Evolutionary conservation across 2,888 invertebrate genomes (phyloP), one percentile per base, ranked within the genome.

Genomic region (Pristionchus japonicus): DNA sequence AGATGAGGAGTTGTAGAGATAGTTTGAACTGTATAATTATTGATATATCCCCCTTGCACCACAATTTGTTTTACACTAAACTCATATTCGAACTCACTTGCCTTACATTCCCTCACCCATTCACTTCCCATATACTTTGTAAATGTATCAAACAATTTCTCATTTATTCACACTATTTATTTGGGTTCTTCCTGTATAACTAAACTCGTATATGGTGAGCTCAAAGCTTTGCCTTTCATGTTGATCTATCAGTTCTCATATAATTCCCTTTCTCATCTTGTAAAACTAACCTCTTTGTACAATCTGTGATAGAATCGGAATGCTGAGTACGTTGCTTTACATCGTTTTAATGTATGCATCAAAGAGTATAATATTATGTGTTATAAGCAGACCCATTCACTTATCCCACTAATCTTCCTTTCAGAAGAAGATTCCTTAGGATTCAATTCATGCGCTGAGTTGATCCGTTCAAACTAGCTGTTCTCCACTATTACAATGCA

Each of bases 221-320:
- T 77, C 77, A 77, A 77, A 77, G 77, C 77, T 77, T 43, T 43
- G n/a, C 31, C 67, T 23, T 20, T 57, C 17, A 57, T 23, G 23
- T 57, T 23, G 57, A 57, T n/a, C 57, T 57, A 57, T 6, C 77
- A 57, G 34, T 74, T 74, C 77, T 20, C 74, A 74, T 74, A 43
- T 43, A 43, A n/a, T 47, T 47, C n/a, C 67, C 57, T 37, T 37
- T 70, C 70, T 37, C 70, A 70, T 70, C 77, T 47, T 77, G 77
- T 77, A 77, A 23, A 47, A 77, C 77, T 77, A 77, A 77, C 77
- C 77, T 77, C 77, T 43, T 43, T 77, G 77, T 77, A 77, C 77
- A 77, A 77, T 77, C 77, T 77, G 77, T 77, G 77, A 77, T 77
- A 77, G 77, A 77, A 40, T 74, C 43, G 74, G 74, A 74, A 77